Evolutionary conservation across 23 tunicate genomes (phyloP).

Genomic region (Phallusia fumigata): DNA sequence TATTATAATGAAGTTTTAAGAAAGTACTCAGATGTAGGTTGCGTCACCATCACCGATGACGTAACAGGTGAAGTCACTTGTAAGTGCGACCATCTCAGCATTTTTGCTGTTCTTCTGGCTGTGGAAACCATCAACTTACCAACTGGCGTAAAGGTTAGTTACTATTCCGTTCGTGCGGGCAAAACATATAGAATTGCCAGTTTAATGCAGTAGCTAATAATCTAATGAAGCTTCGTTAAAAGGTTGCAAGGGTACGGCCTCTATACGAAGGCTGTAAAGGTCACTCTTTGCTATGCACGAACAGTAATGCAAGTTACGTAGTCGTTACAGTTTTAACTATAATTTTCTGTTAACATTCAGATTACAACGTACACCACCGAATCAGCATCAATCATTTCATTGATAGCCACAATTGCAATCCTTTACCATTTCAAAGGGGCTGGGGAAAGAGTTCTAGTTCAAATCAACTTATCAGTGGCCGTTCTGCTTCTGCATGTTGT

Average conservation of each 20-base stretch:
- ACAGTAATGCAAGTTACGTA: too few relatives aligned
- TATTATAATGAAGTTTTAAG: not conserved
- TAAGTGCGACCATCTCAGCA: not conserved
- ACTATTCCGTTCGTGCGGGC: not conserved
- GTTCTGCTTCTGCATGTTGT: not conserved
- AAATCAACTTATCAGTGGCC: not conserved
- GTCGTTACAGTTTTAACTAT: too few relatives aligned
- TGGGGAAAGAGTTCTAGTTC: not conserved
- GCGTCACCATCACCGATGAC: too few relatives aligned
- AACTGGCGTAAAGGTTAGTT: not conserved
- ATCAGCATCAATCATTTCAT: not conserved
- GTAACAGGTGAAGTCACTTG: not conserved
- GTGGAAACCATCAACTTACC: not conserved
- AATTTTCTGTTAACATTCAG: not conserved
- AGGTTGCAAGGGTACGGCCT: too few relatives aligned
- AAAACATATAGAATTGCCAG: too few relatives aligned
- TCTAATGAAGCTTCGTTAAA: too few relatives aligned
- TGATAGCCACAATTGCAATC: not conserved
- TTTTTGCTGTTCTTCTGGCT: not conserved
- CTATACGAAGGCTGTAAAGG: too few relatives aligned
- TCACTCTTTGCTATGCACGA: not conserved
- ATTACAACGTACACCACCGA: not conserved
- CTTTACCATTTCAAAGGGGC: not conserved
- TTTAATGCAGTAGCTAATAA: too few relatives aligned
- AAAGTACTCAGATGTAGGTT: not conserved